Conservation (phyloP, 2,797 vertebrate genomes). For the Bradypodion pumilum region DNA sequence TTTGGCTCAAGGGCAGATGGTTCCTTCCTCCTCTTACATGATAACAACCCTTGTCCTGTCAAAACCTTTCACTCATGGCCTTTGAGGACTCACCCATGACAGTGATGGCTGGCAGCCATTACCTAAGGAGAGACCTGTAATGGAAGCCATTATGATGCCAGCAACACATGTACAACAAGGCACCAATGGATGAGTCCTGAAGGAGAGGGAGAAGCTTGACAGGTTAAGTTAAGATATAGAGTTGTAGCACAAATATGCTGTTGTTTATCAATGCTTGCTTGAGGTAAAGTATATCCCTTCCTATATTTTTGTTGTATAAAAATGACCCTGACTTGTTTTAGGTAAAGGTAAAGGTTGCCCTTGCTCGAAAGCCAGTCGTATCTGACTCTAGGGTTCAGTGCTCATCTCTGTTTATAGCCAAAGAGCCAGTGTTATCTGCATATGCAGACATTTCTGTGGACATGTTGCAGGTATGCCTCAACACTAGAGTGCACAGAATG, state of each 20-base stretch:
- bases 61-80: neutral
- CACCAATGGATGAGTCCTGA: neutral
- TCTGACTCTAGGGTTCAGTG: too few species aligned
- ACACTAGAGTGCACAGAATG: too few species aligned
- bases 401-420: too few species aligned
- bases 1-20: neutral
- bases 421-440: too few species aligned
- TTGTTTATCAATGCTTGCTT: neutral
- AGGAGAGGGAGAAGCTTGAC: neutral
- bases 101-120: neutral
- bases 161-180: neutral
- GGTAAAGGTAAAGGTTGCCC: too few species aligned
- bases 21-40: neutral
- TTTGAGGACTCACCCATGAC: neutral
- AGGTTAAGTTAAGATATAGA: neutral
- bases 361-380: too few species aligned
- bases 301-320: neutral
- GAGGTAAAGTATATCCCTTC: neutral
- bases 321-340: neutral
- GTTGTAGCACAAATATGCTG: neutral
- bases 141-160: slow-evolving; percentile 32
- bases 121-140: neutral
- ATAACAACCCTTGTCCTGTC: neutral
- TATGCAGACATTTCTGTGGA: too few species aligned
- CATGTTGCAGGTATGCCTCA: too few species aligned